Evolutionary conservation across 2,113 vertebrate species (phyloP).

Genomic region (Ageneiosus marmoratus): DNA sequence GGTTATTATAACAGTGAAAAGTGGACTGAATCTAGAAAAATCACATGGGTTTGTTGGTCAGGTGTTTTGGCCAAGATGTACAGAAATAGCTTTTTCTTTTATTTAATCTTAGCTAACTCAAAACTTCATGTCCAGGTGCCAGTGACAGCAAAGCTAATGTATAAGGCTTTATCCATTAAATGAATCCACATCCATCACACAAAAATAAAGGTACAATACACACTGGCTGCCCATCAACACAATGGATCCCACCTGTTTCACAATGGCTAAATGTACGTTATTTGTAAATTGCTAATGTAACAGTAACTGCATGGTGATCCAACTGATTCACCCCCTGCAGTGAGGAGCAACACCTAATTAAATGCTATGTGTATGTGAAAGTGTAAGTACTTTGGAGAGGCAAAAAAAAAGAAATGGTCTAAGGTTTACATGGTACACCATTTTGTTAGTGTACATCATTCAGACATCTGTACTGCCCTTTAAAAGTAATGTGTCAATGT

Average conservation of each 20-base stretch:
- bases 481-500: conserved; percentile 23
- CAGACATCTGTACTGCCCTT: conserved; percentile 7
- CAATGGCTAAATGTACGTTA: conserved; percentile 35
- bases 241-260: conserved; percentile 11
- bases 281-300: conserved; percentile 61
- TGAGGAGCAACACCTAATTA: conserved; percentile 5
- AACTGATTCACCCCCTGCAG: conserved; percentile 26
- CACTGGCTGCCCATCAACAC: not conserved
- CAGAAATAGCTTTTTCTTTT: not conserved
- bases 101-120: too few relatives aligned
- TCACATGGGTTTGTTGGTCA: too few relatives aligned
- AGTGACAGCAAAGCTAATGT: conserved; percentile 6
- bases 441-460: conserved; percentile 2
- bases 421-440: not conserved
- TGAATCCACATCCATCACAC: not conserved
- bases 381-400: not conserved
- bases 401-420: not conserved
- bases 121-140: not conserved
- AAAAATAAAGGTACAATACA: conserved; percentile 17
- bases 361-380: not conserved
- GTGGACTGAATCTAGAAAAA: not conserved
- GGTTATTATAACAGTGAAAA: not conserved
- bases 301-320: conserved; percentile 26
- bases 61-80: not conserved
- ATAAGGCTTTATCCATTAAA: not conserved